Evolutionary conservation across 2,797 vertebrate species (phyloP).

Genomic region (Hapalemur alaotrensis): DNA sequence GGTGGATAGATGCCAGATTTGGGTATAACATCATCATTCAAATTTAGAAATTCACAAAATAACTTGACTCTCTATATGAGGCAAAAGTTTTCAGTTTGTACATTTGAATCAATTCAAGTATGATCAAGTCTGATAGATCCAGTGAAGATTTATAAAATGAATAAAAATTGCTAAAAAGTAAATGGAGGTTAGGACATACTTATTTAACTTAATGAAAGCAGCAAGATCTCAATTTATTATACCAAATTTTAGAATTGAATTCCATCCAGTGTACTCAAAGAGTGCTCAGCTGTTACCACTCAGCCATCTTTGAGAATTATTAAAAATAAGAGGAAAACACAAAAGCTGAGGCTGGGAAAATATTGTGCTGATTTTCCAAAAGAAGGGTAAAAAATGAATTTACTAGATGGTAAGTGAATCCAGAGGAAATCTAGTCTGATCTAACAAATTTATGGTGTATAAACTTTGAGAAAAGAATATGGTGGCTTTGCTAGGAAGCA

Average conservation of each 20-base stretch:
- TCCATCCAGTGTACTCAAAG: neutral
- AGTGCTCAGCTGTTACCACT: neutral
- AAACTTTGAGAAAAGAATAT: neutral
- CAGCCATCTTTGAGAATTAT: neutral
- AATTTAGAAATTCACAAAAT: conserved; percentile 9
- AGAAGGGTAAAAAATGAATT: neutral
- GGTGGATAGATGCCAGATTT: neutral
- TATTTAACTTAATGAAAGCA: neutral
- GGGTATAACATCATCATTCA: neutral
- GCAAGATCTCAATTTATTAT: neutral
- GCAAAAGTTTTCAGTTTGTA: neutral
- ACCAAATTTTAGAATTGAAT: neutral
- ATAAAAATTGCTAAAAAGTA: neutral
- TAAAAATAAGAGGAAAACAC: neutral
- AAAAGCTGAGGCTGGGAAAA: neutral
- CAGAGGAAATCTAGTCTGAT: neutral
- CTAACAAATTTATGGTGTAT: neutral
- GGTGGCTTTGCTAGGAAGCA: neutral
- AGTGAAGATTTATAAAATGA: neutral
- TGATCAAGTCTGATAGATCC: neutral
- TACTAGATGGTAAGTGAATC: neutral
- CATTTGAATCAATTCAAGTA: conserved; percentile 4
- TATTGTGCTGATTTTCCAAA: neutral
- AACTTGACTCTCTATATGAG: neutral
- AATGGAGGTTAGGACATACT: neutral